Conservation (phyloP, 2,888 invertebrate genomes). For the Oithona nana region DNA sequence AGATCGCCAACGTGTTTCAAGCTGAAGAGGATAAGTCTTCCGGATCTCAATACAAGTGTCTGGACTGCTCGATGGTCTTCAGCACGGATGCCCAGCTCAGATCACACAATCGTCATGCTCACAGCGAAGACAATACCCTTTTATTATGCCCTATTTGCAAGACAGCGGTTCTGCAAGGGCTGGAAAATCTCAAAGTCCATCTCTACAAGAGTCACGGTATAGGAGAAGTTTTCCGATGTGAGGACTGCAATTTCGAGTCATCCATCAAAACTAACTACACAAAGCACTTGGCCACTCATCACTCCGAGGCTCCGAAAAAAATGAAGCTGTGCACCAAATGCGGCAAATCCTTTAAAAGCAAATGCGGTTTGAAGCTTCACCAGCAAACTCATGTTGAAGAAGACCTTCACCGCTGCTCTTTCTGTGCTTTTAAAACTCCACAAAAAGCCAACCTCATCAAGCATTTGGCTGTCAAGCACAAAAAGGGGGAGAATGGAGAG, state of each 20-base stretch:
- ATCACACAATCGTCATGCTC: background rate
- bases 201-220: slow-evolving; percentile 17
- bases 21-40: background rate
- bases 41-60: background rate
- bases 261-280: slow-evolving; percentile 12
- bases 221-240: slow-evolving; percentile 17
- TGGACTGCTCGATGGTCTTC: background rate
- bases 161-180: background rate
- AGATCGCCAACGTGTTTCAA: slow-evolving; percentile 14
- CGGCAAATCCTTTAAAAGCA: slow-evolving; percentile 22
- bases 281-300: background rate
- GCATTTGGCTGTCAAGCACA: slow-evolving; percentile 23
- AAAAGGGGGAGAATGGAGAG: slow-evolving; percentile 22
- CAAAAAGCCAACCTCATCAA: slow-evolving; percentile 23
- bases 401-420: slow-evolving; percentile 20
- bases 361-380: slow-evolving; percentile 22
- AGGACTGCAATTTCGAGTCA: slow-evolving; percentile 14
- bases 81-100: background rate
- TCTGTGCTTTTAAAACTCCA: slow-evolving; percentile 22
- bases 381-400: slow-evolving; percentile 18
- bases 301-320: slow-evolving; percentile 1
- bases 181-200: slow-evolving; percentile 17
- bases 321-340: slow-evolving; percentile 21
- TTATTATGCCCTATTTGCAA: slow-evolving; percentile 13
- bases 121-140: background rate